Evolutionary conservation across 2,888 invertebrate species (phyloP), one percentile per base, ranked within the genome.

Genomic region (Apamea monoglypha): DNA sequence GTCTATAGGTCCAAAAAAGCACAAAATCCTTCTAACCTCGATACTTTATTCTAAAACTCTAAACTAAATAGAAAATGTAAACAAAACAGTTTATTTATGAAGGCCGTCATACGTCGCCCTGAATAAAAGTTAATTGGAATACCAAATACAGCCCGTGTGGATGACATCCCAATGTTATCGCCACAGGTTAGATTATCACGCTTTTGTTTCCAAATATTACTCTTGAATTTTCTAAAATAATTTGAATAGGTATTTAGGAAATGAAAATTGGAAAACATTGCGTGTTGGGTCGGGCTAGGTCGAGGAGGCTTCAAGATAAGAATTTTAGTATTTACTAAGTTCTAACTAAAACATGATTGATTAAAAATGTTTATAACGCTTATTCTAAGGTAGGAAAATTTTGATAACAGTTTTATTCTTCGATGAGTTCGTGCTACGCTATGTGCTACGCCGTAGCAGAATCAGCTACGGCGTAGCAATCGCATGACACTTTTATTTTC

Each of bases 81-180:
- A 84, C 47, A 53, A 25, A 56, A 44, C 47, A 59, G 16, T 29
- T n/a, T 71, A 70, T 77, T 85, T 50, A 69, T 67, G 36, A 75
- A 6, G 32, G 47, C 73, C 72, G 66, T 86, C 72, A 78, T 77
- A 66, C 59, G 68, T 29, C 14, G 74, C 73, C 82, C 84, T 78
- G 50, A 78, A 86, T 84, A 84, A 86, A 86, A 82, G n/a, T 86
- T 86, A 84, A 84, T 84, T 86, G 83, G 71, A 84, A 82, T 75
- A 69, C 76, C 71, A 50, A 82, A 83, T 29, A 78, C 21, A 32
- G 8, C 36, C 44, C 44, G 36, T 82, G 86, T 61, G 59, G 40
- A 56, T 86, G 84, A 78, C 84, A 86, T 21, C 64, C 50, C 86
- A 84, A 69, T 86, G 72, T 78, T 86, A 82, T 61, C 72, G 82